Conservation (phyloP, 1,140 invertebrate species). For the Hormaphis cornu region DNA sequence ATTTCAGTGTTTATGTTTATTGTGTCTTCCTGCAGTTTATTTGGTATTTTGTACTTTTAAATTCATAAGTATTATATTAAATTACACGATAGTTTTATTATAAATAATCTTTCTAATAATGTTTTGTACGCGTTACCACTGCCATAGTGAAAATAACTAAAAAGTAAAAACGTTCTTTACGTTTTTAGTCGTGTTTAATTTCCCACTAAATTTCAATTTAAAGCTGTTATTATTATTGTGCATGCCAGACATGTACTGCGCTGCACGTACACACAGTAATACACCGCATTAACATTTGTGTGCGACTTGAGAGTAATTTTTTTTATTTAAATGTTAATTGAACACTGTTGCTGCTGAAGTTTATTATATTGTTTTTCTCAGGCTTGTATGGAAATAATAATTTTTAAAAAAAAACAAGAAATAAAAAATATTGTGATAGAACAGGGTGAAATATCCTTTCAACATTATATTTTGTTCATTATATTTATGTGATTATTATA, state of each 20-base stretch:
- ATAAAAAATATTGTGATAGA: slow-evolving; percentile 26
- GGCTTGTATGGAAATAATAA: neutral
- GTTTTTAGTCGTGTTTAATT: too few relatives aligned
- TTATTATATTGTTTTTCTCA: neutral
- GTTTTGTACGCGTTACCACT: slow-evolving; percentile 18
- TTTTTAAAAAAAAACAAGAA: neutral
- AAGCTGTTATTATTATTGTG: too few relatives aligned
- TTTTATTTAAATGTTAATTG: neutral
- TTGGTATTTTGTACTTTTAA: slow-evolving; percentile 2
- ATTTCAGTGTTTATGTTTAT: too few relatives aligned
- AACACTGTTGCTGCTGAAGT: neutral
- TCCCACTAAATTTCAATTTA: too few relatives aligned
- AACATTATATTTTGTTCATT: slow-evolving; percentile 21
- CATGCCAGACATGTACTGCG: too few relatives aligned
- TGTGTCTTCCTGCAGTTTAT: slow-evolving; percentile 19
- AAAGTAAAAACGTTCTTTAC: neutral
- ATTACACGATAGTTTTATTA: neutral
- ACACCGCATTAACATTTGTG: too few relatives aligned
- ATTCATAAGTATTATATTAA: neutral
- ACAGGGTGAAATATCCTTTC: slow-evolving; percentile 32
- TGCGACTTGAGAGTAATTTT: neutral
- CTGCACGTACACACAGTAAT: too few relatives aligned
- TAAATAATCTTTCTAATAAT: neutral
- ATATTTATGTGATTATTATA: slow-evolving; percentile 5
- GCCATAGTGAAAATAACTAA: neutral